Evolutionary conservation across 2,113 vertebrate genomes (phyloP), one percentile per base, ranked within the genome.

Genomic region (Pedionomus torquatus): DNA sequence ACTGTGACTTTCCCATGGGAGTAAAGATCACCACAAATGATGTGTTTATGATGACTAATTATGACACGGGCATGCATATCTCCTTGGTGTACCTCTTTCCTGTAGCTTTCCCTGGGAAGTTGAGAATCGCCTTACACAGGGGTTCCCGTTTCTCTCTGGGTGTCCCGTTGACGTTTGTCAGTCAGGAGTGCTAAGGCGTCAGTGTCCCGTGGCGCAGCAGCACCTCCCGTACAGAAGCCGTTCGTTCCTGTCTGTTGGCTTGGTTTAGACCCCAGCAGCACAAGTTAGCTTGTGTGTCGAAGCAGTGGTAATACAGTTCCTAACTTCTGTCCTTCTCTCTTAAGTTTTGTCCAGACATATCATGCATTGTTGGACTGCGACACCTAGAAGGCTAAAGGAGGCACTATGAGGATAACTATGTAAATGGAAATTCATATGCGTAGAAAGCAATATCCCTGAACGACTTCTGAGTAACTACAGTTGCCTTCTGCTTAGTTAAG

Each of bases 91-190:
- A 5, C 41, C 15, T 91, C 51, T 90, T 66, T 54, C 17, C 44
- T 89, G 0, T 78, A 69, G 44, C 49, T 83, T 90, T 61, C 60
- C 43, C 43, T 89, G 94, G 86, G 78, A 97, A 91, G 72, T 75
- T 92, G 80, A 55, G 77, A 68, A 68, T 95, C 94, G 48, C 55
- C 51, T 92, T 95, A 84, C 96, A 66, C 0, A 2, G 7, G 43
- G 64, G 61, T 55, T 90, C 64, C 24, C 60, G 39, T 96, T 95
- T 78, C 46, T 58, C 0, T 28, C 33, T 61, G 82, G 14, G 31
- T 90, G 54, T 85, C 84, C 89, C 16, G 9, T 4, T 78, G 61
- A 10, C 64, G 20, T 75, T 20, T 58, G 31, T 43, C 17, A 28
- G 54, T 78, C 20, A 58, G 63, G 65, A 92, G 44, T 69, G 43